Base-by-base conservation (phyloP, 2,888 invertebrate genomes). In the Diadegma fenestrale region DNA sequence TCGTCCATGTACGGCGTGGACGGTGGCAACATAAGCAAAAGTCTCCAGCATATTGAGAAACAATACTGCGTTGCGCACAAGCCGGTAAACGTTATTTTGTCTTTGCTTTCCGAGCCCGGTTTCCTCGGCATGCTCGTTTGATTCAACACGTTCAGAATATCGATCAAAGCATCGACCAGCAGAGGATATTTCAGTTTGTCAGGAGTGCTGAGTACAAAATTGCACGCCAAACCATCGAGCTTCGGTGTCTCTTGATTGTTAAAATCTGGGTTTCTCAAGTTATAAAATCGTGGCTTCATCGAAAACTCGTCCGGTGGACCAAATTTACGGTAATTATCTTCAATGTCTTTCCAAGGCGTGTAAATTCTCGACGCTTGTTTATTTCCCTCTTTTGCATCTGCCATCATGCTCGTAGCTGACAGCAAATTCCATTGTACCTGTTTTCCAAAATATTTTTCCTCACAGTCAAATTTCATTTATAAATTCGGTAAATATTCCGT, bases 211-310 rank as follows among this genome's bases (percentile, higher is more conserved):
- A 99, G 95, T 82, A 99, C 97, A 92, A 99, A 99, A 94, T 98
- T 99, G 94, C 98, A 98, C 1, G 99, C 99, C 78, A 98, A 94
- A 3, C 98, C 98, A 94, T 99, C 99, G 81, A 99, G 95, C 94
- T 99, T 99, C 0, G 99, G 99, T 64, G 97, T 97, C 90, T 98
- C 98, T 94, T 97, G 95, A 88, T 96, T 95, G 92, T 95, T 96
- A 83, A 95, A 95, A 90, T 98, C 98, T 7, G 97, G 95, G 77
- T 96, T 96, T 14, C 98, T 97, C 37, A 99, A 95, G 30, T 98
- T 97, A 93, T 99, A 99, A 94, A 99, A 99, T 90, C 97, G 96
- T 0, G 99, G 99, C 86, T 97, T 96, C 96, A 98, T 97, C 0
- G 96, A 96, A 87, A 95, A 94, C 61, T 95, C 95, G 86, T 96